phyloP scores from a whole-genome alignment of 2,888 invertebrate genomes.

The Cylloceria caligata region DNA sequence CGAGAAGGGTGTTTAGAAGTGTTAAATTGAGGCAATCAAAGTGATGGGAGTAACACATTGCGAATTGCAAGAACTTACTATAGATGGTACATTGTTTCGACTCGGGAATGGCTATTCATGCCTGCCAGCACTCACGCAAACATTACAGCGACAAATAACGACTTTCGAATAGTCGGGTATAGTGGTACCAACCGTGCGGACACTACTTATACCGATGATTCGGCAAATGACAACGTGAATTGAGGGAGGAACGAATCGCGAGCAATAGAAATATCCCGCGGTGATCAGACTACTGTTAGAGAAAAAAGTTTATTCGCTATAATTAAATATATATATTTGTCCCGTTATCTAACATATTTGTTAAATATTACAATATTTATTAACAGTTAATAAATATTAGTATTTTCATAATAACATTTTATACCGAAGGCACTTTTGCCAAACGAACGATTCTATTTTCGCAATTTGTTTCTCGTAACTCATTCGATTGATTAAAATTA shows the following conservation, averaged over 20 bases:
- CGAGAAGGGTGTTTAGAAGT: conserved; percentile 55
- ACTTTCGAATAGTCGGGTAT: conserved; percentile 31
- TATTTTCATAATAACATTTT: too few relatives aligned
- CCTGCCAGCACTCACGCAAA: neutral
- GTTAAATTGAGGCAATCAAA: conserved; percentile 43
- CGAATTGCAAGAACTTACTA: conserved; percentile 28
- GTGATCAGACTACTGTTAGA: neutral
- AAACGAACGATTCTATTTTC: too few relatives aligned
- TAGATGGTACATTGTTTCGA: conserved; percentile 46
- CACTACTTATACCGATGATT: neutral
- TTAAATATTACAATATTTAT: too few relatives aligned
- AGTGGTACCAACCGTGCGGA: conserved; percentile 24
- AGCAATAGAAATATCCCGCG: neutral
- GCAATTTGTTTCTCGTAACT: too few relatives aligned
- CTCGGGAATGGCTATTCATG: conserved; percentile 30
- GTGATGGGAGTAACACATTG: conserved; percentile 23
- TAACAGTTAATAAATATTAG: too few relatives aligned
- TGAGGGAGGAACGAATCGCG: conserved; percentile 33
- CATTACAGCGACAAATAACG: conserved; percentile 34
- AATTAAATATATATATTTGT: too few relatives aligned
- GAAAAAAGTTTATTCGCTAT: too few relatives aligned
- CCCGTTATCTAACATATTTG: too few relatives aligned
- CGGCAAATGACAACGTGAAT: conserved; percentile 13
- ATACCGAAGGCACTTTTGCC: too few relatives aligned
- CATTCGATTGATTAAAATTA: too few relatives aligned